Percentiles rank a stretch among this genome's conserved stretches.
Conservation (phyloP, 37 sponge, comb jelly and placozoan genomes). For the Mnemiopsis leidyi region DNA sequence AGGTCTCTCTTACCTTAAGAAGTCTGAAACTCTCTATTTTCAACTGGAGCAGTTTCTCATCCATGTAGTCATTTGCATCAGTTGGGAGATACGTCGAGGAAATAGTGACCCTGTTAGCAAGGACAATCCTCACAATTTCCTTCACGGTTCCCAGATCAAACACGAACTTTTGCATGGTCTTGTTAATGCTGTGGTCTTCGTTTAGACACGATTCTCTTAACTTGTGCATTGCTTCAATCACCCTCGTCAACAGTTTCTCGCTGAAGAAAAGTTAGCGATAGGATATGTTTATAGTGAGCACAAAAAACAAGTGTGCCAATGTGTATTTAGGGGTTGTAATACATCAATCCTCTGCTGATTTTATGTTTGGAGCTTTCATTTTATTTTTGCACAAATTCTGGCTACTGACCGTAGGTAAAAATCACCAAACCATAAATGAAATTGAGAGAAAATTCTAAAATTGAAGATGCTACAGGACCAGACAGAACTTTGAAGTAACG, state of each 20-base stretch:
- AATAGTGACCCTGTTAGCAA: conserved; percentile 19
- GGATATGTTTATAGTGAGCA: background rate
- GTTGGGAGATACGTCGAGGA: conserved; percentile 52
- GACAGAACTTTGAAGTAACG: too few relatives aligned
- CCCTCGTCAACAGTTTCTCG: background rate
- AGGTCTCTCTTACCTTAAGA: conserved; percentile 51
- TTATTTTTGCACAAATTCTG: too few relatives aligned
- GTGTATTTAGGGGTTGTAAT: background rate
- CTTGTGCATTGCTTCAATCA: background rate
- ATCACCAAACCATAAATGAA: too few relatives aligned
- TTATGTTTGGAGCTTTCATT: too few relatives aligned
- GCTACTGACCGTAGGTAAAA: too few relatives aligned
- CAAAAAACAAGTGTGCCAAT: background rate
- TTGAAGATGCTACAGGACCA: too few relatives aligned
- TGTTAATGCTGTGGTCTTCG: conserved; percentile 43
- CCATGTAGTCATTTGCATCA: conserved; percentile 41
- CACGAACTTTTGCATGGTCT: conserved; percentile 46
- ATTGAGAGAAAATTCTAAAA: too few relatives aligned
- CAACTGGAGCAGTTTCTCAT: background rate
- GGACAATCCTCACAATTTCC: conserved; percentile 26
- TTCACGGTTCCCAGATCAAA: conserved; percentile 41
- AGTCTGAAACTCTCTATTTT: conserved; percentile 52
- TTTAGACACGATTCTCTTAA: conserved; percentile 10
- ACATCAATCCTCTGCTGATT: background rate
- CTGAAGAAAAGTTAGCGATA: conserved; percentile 1